A percentile compares a stretch with the other conserved stretches of the same genome.
Evolutionary conservation across 1,140 invertebrate genomes (phyloP).

Genomic region (Coptotermes formosanus): DNA sequence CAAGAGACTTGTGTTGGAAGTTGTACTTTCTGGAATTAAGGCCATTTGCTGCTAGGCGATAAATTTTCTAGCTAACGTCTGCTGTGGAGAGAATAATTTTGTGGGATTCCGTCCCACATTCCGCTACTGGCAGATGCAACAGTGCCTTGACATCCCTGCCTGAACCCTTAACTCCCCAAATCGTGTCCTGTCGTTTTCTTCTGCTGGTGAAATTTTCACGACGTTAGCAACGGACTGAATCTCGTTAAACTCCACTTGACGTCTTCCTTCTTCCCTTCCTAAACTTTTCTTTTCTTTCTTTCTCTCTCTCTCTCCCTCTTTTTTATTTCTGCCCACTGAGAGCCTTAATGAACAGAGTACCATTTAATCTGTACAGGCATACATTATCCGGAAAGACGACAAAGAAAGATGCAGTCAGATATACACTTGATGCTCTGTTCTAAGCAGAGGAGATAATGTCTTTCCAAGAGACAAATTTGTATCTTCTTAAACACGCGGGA

Average conservation of each 20-base stretch:
- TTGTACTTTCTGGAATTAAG: neutral
- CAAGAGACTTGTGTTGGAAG: too few relatives aligned
- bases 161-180: neutral
- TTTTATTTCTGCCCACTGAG: neutral
- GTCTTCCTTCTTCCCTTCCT: neutral
- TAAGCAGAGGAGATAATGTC: neutral
- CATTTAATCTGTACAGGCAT: constrained; percentile 1
- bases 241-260: neutral
- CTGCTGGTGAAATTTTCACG: constrained; percentile 13
- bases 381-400: neutral
- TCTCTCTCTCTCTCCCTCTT: neutral
- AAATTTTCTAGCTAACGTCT: too few relatives aligned
- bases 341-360: neutral
- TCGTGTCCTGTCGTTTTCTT: constrained; percentile 3
- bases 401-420: neutral
- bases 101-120: neutral
- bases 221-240: neutral
- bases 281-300: neutral
- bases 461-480: neutral
- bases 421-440: neutral
- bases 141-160: neutral
- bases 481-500: neutral
- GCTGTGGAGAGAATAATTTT: neutral
- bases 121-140: neutral
- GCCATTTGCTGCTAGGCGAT: neutral